A percentile compares a stretch with the other conserved stretches of the same genome.
phyloP scores from a whole-genome alignment of 2,113 vertebrate species.

The Mohoua ochrocephala region DNA sequence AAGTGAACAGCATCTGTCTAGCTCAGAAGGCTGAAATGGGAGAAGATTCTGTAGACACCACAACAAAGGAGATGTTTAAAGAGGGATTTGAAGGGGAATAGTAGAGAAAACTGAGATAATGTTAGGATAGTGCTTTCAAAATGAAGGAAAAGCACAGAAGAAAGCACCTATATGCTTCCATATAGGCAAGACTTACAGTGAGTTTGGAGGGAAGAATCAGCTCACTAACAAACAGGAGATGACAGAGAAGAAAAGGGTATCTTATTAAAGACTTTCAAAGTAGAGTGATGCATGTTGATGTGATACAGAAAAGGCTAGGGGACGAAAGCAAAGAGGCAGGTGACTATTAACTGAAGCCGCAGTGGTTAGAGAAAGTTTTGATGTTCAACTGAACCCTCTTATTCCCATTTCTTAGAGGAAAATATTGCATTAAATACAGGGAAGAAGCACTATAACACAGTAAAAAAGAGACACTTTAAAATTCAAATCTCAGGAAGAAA shows the following conservation, averaged over 20 bases:
- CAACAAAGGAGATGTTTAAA: neutral
- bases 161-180: neutral
- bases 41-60: neutral
- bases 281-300: neutral
- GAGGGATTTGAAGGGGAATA: neutral
- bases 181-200: neutral
- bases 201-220: neutral
- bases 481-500: neutral
- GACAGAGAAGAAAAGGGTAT: neutral
- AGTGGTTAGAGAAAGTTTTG: neutral
- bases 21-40: neutral
- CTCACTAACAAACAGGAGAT: neutral
- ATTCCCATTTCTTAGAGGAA: neutral
- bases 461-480: neutral
- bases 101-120: neutral
- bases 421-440: neutral
- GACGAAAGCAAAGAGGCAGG: neutral
- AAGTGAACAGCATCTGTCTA: neutral
- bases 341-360: neutral
- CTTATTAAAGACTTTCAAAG: neutral
- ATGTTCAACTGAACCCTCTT: neutral
- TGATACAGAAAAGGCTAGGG: neutral
- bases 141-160: neutral
- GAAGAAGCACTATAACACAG: neutral
- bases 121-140: neutral